Conservation (phyloP, 1,140 invertebrate genomes). For the Zaprionus ornatus region DNA sequence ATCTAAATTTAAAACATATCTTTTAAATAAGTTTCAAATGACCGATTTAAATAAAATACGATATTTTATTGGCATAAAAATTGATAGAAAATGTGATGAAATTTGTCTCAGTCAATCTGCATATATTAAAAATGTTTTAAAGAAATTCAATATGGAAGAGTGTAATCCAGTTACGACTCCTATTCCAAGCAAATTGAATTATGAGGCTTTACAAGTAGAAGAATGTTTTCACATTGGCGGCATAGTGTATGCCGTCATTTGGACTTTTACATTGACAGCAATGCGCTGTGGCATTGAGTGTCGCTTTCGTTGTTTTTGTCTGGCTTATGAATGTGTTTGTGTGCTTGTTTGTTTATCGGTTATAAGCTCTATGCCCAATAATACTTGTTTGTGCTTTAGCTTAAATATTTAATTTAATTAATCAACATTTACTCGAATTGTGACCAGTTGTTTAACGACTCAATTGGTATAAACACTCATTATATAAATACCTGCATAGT, state of each 20-base stretch:
- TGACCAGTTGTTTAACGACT: slow-evolving; percentile 32
- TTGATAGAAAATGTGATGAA: too few species aligned
- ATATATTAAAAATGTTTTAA: too few species aligned
- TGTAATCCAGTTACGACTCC: too few species aligned
- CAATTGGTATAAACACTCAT: slow-evolving; percentile 31
- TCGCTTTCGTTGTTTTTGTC: slow-evolving; percentile 32
- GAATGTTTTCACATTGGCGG: slow-evolving; percentile 70
- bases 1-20: too few species aligned
- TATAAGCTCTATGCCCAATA: slow-evolving; percentile 44
- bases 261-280: slow-evolving; percentile 72
- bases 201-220: too few species aligned
- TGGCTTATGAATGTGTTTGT: slow-evolving; percentile 28
- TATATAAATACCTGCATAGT: slow-evolving; percentile 5
- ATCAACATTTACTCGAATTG: slow-evolving; percentile 29
- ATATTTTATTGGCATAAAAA: too few species aligned
- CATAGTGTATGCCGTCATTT: slow-evolving; percentile 74
- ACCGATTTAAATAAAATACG: too few species aligned
- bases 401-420: slow-evolving; percentile 34
- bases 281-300: slow-evolving; percentile 68
- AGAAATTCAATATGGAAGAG: too few species aligned
- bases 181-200: too few species aligned
- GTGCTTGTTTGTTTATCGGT: slow-evolving; percentile 32
- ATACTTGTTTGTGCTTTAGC: slow-evolving; percentile 40
- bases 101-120: too few species aligned
- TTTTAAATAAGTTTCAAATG: too few species aligned